Percentiles rank a stretch among this genome's conserved stretches.
Evolutionary conservation across 2,113 vertebrate species (phyloP).

Genomic region (Aspidoscelis tigris): DNA sequence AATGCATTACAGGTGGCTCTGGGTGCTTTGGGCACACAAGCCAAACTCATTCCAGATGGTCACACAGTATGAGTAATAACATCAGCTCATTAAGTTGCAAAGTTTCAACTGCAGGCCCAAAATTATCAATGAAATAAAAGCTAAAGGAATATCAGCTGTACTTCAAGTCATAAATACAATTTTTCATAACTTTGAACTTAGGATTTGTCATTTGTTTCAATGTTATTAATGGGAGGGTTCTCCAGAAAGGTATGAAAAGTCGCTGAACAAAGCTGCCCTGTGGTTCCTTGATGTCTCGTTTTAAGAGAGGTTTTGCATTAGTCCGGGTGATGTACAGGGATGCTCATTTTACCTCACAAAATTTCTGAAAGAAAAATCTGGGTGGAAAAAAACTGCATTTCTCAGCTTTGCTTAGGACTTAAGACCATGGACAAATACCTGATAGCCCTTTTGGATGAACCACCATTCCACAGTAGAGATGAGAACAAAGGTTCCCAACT

Average conservation of each 20-base stretch:
- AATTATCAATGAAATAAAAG: slow-evolving; percentile 77
- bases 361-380: neutral
- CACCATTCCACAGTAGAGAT: neutral
- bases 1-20: slow-evolving; percentile 84
- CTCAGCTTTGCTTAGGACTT: neutral
- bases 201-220: slow-evolving; percentile 52
- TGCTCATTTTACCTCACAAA: slow-evolving; percentile 52
- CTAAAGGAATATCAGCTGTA: slow-evolving; percentile 68
- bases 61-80: slow-evolving; percentile 76
- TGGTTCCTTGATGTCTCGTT: slow-evolving; percentile 52
- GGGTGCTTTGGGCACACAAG: slow-evolving; percentile 66
- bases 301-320: slow-evolving; percentile 53
- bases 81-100: slow-evolving; percentile 76
- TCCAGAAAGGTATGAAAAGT: slow-evolving; percentile 54
- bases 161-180: slow-evolving; percentile 71
- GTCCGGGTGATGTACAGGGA: slow-evolving; percentile 58
- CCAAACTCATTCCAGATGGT: slow-evolving; percentile 87
- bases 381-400: neutral
- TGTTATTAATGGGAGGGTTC: slow-evolving; percentile 5
- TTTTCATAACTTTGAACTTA: slow-evolving; percentile 68
- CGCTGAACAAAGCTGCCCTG: slow-evolving; percentile 28
- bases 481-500: too few relatives aligned
- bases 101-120: slow-evolving; percentile 71
- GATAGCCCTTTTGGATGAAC: neutral
- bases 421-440: too few relatives aligned